Conservation (phyloP, 2,113 vertebrate genomes). For the Alexandromys fortis region DNA sequence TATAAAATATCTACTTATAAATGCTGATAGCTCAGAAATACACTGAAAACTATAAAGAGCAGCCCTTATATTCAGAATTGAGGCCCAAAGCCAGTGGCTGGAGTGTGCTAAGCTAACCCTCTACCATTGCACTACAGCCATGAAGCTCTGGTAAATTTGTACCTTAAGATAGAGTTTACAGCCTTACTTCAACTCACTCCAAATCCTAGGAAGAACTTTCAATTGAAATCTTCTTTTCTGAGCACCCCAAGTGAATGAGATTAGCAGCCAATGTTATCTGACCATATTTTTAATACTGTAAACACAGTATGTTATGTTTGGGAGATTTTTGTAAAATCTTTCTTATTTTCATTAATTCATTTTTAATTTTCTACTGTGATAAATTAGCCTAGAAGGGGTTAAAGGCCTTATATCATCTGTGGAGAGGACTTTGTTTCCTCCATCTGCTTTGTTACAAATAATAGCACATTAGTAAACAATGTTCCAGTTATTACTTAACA, state of each 20-base stretch:
- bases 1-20: neutral
- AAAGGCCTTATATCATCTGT: neutral
- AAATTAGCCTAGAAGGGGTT: neutral
- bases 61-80: neutral
- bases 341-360: neutral
- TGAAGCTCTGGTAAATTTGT: neutral
- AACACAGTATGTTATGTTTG: neutral
- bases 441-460: neutral
- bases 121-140: neutral
- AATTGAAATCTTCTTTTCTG: too few relatives aligned
- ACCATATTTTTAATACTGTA: neutral
- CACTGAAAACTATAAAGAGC: neutral
- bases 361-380: neutral
- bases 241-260: neutral
- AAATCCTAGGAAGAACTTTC: neutral
- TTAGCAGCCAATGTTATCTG: neutral
- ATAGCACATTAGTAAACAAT: neutral
- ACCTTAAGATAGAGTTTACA: neutral
- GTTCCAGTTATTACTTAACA: neutral
- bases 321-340: neutral
- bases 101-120: neutral
- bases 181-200: neutral
- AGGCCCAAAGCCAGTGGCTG: too few relatives aligned
- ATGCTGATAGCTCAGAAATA: slow-evolving; percentile 7
- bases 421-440: neutral